Percentiles rank a stretch among this genome's conserved stretches.
These are phyloP conservation scores for Thinocorus orbignyianus DNA, from an alignment of 2,113 vertebrate species.

Conservation along the genomic window DNA sequence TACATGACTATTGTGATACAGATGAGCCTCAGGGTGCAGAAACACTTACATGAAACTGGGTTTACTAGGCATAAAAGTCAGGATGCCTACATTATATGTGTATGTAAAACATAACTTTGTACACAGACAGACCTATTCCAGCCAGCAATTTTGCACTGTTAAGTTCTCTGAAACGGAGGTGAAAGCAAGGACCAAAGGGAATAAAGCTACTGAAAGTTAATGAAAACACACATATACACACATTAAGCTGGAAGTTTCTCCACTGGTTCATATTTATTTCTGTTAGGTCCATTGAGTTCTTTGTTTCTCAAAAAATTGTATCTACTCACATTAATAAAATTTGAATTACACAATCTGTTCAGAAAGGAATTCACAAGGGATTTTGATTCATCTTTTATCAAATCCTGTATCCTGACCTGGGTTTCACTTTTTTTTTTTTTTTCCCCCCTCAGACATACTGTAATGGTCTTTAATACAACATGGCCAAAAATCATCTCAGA, in stretches of 20 bases:
- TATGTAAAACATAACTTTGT: neutral
- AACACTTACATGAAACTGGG: neutral
- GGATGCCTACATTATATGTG: neutral
- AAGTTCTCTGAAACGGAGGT: neutral
- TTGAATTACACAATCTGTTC: neutral
- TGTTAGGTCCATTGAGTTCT: neutral
- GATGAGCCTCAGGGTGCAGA: neutral
- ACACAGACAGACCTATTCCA: neutral
- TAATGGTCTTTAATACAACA: neutral
- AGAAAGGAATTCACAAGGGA: neutral
- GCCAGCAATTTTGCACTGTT: neutral
- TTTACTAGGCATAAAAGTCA: neutral
- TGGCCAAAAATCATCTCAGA: neutral
- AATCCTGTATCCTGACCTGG: neutral
- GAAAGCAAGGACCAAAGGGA: neutral
- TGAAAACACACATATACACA: neutral
- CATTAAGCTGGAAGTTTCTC: neutral
- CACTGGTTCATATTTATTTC: neutral
- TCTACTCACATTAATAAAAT: neutral
- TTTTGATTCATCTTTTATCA: neutral
- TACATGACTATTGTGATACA: fast-evolving
- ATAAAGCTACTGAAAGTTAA: neutral
- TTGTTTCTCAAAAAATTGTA: neutral
- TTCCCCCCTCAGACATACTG: neutral
- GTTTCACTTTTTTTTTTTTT: neutral